Conservation (phyloP, 2,113 vertebrate species). For the Corvus moneduloides region DNA sequence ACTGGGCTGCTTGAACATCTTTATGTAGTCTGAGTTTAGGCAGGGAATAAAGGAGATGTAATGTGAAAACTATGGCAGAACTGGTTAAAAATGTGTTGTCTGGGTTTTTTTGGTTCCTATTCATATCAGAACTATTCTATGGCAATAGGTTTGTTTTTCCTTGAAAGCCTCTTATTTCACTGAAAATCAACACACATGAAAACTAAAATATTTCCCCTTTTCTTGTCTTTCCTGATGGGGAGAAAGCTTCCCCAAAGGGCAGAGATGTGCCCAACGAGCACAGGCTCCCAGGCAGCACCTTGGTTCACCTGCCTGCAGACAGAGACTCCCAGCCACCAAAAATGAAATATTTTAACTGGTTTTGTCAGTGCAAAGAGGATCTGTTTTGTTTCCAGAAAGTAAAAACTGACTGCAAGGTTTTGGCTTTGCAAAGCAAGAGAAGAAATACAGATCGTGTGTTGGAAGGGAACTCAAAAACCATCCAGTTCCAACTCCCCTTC, state of each 20-base stretch:
- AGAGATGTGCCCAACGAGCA: accelerated
- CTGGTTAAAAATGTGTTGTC: neutral
- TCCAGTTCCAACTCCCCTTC: neutral
- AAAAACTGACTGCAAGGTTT: neutral
- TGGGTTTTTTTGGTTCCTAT: neutral
- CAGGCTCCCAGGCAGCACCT: neutral
- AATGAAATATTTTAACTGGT: neutral
- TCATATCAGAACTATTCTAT: neutral
- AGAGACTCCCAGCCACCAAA: accelerated
- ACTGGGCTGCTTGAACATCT: neutral
- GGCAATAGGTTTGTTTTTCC: neutral
- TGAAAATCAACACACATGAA: neutral
- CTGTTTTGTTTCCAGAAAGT: neutral
- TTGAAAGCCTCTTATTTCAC: neutral
- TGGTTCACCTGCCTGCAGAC: neutral
- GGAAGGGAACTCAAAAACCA: neutral
- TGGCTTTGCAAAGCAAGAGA: neutral
- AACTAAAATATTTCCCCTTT: neutral
- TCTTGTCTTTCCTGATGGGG: neutral
- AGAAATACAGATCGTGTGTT: neutral
- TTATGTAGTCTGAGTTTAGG: neutral
- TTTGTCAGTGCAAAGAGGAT: neutral
- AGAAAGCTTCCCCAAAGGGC: neutral
- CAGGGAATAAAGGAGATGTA: neutral
- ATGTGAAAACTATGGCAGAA: neutral